Evolutionary conservation across 2,113 vertebrate genomes (phyloP), one percentile per base, ranked within the genome.

Genomic region (Grammomys surdaster): DNA sequence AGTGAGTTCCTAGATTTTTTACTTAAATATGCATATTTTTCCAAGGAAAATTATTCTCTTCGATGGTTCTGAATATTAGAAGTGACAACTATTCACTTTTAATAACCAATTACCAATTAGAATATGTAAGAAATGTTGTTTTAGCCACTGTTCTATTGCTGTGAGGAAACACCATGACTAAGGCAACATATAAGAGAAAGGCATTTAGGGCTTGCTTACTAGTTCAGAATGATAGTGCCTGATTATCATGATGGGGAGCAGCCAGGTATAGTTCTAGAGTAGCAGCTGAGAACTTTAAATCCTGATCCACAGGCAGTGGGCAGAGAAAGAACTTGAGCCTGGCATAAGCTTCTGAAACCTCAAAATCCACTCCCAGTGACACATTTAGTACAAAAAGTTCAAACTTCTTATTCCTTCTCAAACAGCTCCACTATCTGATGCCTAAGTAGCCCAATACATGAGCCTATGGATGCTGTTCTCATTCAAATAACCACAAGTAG

Each of bases 1-100:
- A 93, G 70, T 90, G 24, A 95, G 20, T 54, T 72, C 40, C 70
- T 40, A 89, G 24, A 48, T 92, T 96, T 96, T 86, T 96, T 87
- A 77, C 43, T 26, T 94, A 82, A 77, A 92, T 46, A 73, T 82
- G 13, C 1, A 40, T 67, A 95, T 75, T 48, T 96, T 77, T 17
- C 48, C 36, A 69, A 54, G 69, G 77, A 76, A 43, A 76, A 46
- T 56, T 96, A 9, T 84, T 95, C 90, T 88, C 72, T 93, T 91
- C 87, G 36, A 88, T 89, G 40, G 94, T 93, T 95, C 48, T 95
- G 48, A 84, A 96, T 13, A 88, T 91, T 73, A 88, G 12, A 40
- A 91, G 78, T 90, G 67, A 91, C 7, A 88, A 76, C 20, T 87
- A 65, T 72, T 96, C 14, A 63, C 65, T 96, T 93, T 91, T n/a